A percentile compares a stretch with the other conserved stretches of the same genome.
These are phyloP conservation scores for Oryzias sinensis DNA, from an alignment of 2,797 vertebrate genomes.

Conservation along the genomic window DNA sequence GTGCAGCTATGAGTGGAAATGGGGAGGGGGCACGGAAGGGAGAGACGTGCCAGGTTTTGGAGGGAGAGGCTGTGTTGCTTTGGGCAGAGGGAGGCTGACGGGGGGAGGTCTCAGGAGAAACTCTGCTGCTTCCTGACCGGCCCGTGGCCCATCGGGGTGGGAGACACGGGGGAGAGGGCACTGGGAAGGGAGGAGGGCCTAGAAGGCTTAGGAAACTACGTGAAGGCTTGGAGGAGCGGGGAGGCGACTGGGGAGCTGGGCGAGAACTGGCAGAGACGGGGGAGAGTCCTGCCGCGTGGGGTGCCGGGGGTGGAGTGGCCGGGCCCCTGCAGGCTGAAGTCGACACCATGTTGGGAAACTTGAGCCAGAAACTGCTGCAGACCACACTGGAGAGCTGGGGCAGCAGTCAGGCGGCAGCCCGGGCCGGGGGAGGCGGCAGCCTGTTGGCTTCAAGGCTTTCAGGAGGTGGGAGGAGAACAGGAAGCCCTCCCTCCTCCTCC, in stretches of 20 bases:
- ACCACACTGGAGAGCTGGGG: constrained; percentile 67
- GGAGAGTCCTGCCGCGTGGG: constrained; percentile 64
- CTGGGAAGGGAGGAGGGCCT: constrained; percentile 65
- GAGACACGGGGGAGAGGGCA: constrained; percentile 57
- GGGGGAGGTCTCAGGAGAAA: too few species aligned
- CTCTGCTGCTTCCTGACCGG: constrained; percentile 85
- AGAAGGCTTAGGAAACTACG: constrained; percentile 75
- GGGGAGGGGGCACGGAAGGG: constrained; percentile 73
- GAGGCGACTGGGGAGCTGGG: constrained; percentile 57
- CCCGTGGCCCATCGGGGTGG: constrained; percentile 43
- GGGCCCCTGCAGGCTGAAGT: constrained; percentile 36
- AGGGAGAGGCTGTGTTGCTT: constrained; percentile 90
- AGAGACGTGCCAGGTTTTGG: constrained; percentile 80
- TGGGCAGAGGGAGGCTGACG: too few species aligned
- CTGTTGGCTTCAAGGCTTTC: constrained; percentile 66
- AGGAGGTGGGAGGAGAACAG: constrained; percentile 45
- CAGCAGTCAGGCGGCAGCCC: constrained; percentile 16
- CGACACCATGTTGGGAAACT: constrained; percentile 85
- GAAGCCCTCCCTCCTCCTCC: constrained; percentile 50
- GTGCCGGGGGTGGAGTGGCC: constrained; percentile 52
- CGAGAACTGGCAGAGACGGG: constrained; percentile 72
- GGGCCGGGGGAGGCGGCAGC: constrained; percentile 61
- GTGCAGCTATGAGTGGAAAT: constrained; percentile 73
- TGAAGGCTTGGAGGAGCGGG: constrained; percentile 83
- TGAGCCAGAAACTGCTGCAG: constrained; percentile 80